Conservation (phyloP, 2,888 invertebrate species). For the Tupiocoris notatus region DNA sequence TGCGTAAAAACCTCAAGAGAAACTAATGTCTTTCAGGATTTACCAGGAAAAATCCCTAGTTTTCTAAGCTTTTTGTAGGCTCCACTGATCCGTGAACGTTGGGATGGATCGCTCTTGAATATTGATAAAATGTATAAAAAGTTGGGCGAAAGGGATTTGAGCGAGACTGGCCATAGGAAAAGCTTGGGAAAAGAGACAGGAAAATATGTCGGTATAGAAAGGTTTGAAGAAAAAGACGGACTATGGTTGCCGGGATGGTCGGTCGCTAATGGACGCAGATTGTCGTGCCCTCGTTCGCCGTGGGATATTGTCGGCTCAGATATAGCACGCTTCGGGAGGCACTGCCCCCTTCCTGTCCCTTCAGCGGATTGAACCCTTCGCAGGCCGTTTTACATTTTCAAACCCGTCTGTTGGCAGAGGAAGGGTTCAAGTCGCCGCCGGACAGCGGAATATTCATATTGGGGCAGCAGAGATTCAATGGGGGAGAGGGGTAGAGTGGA, state of each 20-base stretch:
- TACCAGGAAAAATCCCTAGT: not conserved
- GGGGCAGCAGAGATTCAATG: not conserved
- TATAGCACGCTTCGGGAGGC: constrained; percentile 17
- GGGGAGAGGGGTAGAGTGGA: not conserved
- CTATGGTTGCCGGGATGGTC: not conserved
- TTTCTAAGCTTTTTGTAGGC: not conserved
- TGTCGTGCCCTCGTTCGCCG: constrained; percentile 34
- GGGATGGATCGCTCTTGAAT: not conserved
- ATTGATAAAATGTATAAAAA: not conserved
- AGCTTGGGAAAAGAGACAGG: not conserved
- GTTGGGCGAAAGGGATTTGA: not conserved
- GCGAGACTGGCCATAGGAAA: not conserved
- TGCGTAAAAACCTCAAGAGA: no score
- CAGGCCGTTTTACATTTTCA: not conserved
- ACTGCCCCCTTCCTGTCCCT: not conserved
- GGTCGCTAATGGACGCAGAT: constrained; percentile 35
- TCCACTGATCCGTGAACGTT: no score
- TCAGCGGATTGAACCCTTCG: no score
- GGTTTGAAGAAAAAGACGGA: not conserved
- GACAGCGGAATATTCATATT: not conserved
- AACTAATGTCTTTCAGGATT: no score
- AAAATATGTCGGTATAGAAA: not conserved
- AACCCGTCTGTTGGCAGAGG: not conserved
- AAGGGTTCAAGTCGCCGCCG: not conserved
- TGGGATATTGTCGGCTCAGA: constrained; percentile 33